phyloP scores from a whole-genome alignment of 2,113 vertebrate species.

The Lipophrys pholis region DNA sequence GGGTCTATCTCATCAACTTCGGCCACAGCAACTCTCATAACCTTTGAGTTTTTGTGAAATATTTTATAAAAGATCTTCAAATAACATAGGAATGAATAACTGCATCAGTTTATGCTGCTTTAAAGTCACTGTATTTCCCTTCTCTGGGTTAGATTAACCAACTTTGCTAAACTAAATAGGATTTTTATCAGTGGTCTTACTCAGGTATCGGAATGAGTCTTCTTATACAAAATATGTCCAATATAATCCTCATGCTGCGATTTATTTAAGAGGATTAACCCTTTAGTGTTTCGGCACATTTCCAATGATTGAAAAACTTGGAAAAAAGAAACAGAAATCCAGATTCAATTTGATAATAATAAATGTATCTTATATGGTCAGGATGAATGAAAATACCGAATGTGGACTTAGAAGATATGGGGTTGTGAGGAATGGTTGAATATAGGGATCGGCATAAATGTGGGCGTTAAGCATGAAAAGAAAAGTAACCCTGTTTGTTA shows the following conservation, averaged over 20 bases:
- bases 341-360: not conserved
- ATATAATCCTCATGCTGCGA: not conserved
- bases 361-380: not conserved
- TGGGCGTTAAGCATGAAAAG: not conserved
- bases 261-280: slow-evolving; percentile 20
- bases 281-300: not conserved
- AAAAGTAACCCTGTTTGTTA: slow-evolving; percentile 16
- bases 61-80: not conserved
- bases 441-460: slow-evolving; percentile 6
- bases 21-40: too few species aligned
- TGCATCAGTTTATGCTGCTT: not conserved
- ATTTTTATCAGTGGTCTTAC: not conserved
- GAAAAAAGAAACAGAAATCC: slow-evolving; percentile 4
- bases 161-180: not conserved
- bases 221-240: slow-evolving; percentile 5
- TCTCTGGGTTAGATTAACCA: not conserved
- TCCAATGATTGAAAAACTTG: slow-evolving; percentile 1
- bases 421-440: not conserved
- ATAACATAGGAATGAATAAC: slow-evolving; percentile 7
- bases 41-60: too few species aligned
- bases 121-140: not conserved
- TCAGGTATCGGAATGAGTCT: not conserved
- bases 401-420: not conserved
- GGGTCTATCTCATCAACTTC: too few species aligned
- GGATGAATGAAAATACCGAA: not conserved